These are phyloP conservation scores for Andrena marginata DNA, from an alignment of 2,888 invertebrate species.

Conservation along the genomic window DNA sequence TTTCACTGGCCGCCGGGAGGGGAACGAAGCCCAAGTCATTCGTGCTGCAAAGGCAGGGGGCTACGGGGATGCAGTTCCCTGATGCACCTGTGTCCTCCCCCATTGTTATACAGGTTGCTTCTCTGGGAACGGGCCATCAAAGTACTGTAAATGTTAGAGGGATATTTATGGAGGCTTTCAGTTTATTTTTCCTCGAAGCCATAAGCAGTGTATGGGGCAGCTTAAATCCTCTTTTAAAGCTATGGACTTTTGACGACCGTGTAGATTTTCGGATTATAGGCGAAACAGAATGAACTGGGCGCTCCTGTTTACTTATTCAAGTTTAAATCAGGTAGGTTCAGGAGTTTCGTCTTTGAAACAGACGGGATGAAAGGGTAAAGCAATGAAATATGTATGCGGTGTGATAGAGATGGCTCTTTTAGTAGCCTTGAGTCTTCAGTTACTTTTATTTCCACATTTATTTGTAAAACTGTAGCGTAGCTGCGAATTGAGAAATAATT, in stretches of 20 bases:
- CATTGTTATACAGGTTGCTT: background rate
- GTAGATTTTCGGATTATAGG: background rate
- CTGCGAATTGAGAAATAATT: too few species aligned
- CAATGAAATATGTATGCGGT: too few species aligned
- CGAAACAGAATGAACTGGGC: background rate
- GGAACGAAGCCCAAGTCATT: background rate
- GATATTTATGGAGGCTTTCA: background rate
- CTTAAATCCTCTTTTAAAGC: constrained; percentile 3
- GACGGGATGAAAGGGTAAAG: background rate
- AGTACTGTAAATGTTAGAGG: background rate
- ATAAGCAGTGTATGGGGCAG: background rate
- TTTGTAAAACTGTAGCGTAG: too few species aligned
- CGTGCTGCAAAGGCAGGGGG: background rate
- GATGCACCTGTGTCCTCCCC: background rate
- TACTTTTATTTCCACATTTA: too few species aligned
- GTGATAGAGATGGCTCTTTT: too few species aligned
- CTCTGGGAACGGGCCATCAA: background rate
- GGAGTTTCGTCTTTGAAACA: background rate
- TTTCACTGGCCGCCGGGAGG: constrained; percentile 13
- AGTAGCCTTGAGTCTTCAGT: too few species aligned
- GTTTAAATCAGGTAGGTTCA: background rate
- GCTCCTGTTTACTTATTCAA: background rate
- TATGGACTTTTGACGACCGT: background rate
- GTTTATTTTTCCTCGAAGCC: background rate
- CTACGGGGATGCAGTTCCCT: background rate